Evolutionary conservation across 2,113 vertebrate genomes (phyloP).

Genomic region (Corythaeola cristata): DNA sequence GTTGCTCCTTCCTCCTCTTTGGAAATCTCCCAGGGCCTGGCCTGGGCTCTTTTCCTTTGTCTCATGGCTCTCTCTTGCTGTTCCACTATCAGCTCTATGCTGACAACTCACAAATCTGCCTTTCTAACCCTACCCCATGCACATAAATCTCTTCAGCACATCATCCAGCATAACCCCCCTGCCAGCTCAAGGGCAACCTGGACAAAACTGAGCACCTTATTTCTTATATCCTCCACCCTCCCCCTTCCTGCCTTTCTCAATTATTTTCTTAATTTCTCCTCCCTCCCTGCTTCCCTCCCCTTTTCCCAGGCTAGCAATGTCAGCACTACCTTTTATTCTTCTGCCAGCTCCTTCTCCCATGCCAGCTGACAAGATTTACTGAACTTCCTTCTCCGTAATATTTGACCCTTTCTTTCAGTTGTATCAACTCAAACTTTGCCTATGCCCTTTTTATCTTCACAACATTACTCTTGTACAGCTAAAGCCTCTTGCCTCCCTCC

Average conservation of each 20-base stretch:
- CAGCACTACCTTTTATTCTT: slow-evolving; percentile 18
- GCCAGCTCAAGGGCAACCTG: slow-evolving; percentile 38
- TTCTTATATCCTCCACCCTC: not conserved
- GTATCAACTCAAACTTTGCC: not conserved
- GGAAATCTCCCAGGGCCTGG: not conserved
- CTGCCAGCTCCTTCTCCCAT: not conserved
- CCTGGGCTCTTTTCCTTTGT: not conserved
- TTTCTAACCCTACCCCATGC: not conserved
- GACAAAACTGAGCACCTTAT: slow-evolving; percentile 27
- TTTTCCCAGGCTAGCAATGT: not conserved
- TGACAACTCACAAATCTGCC: slow-evolving; percentile 37
- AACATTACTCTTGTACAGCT: not conserved
- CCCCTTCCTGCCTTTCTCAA: slow-evolving; percentile 1
- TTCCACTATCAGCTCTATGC: not conserved
- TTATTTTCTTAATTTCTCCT: slow-evolving; percentile 50
- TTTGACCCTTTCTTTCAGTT: not conserved
- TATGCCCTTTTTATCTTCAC: not conserved
- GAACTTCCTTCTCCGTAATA: not conserved
- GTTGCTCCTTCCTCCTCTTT: not conserved
- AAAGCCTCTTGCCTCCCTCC: not conserved
- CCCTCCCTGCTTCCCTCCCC: not conserved
- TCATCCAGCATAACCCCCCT: not conserved
- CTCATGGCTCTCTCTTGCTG: not conserved
- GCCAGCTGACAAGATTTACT: not conserved
- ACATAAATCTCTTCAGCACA: slow-evolving; percentile 28